Base-by-base conservation (phyloP, 2,888 invertebrate species). In the Cryptophagus acutangulus region DNA sequence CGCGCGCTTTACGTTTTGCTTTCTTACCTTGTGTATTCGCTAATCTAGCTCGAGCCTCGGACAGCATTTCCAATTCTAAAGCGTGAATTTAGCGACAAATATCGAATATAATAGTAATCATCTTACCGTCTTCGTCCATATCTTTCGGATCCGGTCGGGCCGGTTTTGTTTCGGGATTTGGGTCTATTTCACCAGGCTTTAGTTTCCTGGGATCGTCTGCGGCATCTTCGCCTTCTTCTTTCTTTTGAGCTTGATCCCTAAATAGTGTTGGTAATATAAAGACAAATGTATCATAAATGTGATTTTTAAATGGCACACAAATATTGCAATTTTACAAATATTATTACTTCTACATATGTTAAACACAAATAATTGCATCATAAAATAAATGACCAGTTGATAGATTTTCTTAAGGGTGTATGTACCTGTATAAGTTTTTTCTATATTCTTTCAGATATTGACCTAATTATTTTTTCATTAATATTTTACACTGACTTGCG, bases 101-200 rank as follows among this genome's bases (percentile, higher is more conserved):
- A 16, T 24, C 17, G n/a, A 17, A n/a, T 20, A n/a, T 16, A 35
- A 35, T 10, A 31, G 35, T 38, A 41, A 28, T 17, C 25, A 40
- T 18, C 29, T 49, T 70, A 89, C 90, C 95, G 78, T 99, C 97
- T 80, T 99, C 97, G 71, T 99, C 99, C 99, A 99, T 99, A 65
- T 99, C 99, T 60, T 97, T 93, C 1, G 97, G 97, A 73, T 99
- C 99, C 1, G 99, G 99, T 36, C 97, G 77, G 0, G 99, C 99
- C 2, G 99, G 99, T 70, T 99, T 99, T 0, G 97, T 99, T 72
- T 99, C 99, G 6, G 99, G 99, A 72, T 97, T 97, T 0, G 99
- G 99, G 73, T 99, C 99, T 61, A 99, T 99, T 75, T 99, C 99
- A 16, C 99, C 99, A 1, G 97, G 97, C 66, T 95, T 95, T 28